phyloP scores from a whole-genome alignment of 2,113 vertebrate genomes.

The Verasper variegatus region DNA sequence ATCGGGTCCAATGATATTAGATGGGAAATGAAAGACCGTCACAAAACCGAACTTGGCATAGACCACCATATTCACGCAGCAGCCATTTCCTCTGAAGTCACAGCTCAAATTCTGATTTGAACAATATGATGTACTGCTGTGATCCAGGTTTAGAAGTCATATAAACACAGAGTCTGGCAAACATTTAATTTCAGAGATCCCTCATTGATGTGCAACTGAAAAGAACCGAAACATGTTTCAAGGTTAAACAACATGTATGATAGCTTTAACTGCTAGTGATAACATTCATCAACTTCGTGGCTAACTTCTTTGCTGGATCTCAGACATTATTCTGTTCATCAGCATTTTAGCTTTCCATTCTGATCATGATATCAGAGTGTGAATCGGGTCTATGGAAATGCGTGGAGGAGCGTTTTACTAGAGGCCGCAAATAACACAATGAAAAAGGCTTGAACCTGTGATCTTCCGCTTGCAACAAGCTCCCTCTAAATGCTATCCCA shows the following conservation, averaged over 20 bases:
- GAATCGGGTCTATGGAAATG: background rate
- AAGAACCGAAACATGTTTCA: too few species aligned
- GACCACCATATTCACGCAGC: too few species aligned
- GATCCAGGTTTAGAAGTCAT: too few species aligned
- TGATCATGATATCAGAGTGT: too few species aligned
- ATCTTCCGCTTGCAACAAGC: slow-evolving; percentile 3
- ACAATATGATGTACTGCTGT: too few species aligned
- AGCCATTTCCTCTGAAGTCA: too few species aligned
- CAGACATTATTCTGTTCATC: background rate
- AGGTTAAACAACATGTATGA: background rate
- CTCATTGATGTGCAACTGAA: background rate
- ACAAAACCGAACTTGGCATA: background rate
- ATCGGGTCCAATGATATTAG: background rate
- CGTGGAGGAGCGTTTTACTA: background rate
- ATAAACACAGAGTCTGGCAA: too few species aligned
- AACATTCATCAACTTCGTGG: too few species aligned
- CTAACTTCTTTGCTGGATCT: too few species aligned
- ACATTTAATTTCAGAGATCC: too few species aligned
- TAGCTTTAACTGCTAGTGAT: too few species aligned
- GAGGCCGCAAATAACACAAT: background rate
- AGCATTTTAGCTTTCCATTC: background rate
- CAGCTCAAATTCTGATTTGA: too few species aligned
- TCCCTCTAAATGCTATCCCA: background rate
- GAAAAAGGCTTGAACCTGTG: slow-evolving; percentile 9
- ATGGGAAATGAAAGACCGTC: background rate